A percentile compares a stretch with the other conserved stretches of the same genome.
Conservation (phyloP, 2,113 vertebrate genomes). For the Myanophis thanlyinensis region DNA sequence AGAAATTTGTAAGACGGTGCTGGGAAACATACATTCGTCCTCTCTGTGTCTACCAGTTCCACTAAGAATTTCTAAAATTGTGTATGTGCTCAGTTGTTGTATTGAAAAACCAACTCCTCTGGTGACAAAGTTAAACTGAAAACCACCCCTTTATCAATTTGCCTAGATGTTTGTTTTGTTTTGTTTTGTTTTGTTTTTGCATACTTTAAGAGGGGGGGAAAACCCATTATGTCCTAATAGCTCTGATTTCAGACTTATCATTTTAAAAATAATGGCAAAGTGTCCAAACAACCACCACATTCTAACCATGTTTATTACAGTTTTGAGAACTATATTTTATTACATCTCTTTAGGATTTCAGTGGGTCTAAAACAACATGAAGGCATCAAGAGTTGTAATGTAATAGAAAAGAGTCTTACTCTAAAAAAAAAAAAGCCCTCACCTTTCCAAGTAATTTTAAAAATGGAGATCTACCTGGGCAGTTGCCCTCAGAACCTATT, state of each 20-base stretch:
- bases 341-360: background rate
- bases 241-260: background rate
- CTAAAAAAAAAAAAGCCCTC: background rate
- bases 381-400: background rate
- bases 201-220: background rate
- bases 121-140: background rate
- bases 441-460: background rate
- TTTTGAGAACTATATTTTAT: background rate
- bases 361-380: background rate
- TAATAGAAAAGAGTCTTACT: background rate
- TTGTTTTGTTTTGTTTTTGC: no score
- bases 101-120: background rate
- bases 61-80: background rate
- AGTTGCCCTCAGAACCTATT: background rate
- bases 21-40: background rate
- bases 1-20: no score
- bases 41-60: background rate
- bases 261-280: background rate
- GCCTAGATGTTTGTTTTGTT: no score
- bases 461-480: background rate
- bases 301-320: accelerated
- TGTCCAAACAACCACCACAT: conserved; percentile 8
- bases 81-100: background rate
- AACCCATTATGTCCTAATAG: background rate
- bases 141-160: background rate